Evolutionary conservation across 2,113 vertebrate species (phyloP).

Genomic region (Trichomycterus rosablanca): DNA sequence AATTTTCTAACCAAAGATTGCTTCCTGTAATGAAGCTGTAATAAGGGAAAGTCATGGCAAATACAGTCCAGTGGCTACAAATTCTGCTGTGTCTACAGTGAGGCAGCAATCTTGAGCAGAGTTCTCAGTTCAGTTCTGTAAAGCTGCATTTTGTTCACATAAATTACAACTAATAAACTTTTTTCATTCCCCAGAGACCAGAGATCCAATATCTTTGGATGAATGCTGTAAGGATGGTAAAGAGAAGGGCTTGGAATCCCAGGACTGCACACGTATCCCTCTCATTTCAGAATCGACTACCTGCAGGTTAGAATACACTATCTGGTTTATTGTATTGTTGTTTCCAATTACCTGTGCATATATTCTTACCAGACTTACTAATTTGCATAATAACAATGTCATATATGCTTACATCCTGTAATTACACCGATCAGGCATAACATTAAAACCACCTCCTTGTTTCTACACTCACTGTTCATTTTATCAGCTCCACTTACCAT

Average conservation of each 20-base stretch:
- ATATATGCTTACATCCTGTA: no score
- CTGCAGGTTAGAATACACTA: conserved; percentile 75
- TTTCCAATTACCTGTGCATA: no score
- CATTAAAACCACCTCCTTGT: no score
- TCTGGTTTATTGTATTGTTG: neutral
- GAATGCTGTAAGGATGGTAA: conserved; percentile 83
- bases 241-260: conserved; percentile 67
- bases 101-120: neutral
- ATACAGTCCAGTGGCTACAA: neutral
- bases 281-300: conserved; percentile 70
- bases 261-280: conserved; percentile 71
- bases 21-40: neutral
- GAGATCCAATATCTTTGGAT: conserved; percentile 68
- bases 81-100: neutral
- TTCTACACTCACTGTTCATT: no score
- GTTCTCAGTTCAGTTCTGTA: neutral
- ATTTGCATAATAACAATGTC: no score
- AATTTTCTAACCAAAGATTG: neutral
- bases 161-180: conserved; percentile 2
- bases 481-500: no score
- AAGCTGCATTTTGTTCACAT: conserved; percentile 1
- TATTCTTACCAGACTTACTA: no score
- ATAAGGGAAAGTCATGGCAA: conserved; percentile 13
- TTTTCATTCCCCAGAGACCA: conserved; percentile 14
- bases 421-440: no score